A percentile compares a stretch with the other conserved stretches of the same genome.
Evolutionary conservation across 2,113 vertebrate species (phyloP).

Genomic region (Dolichotis patagonum): DNA sequence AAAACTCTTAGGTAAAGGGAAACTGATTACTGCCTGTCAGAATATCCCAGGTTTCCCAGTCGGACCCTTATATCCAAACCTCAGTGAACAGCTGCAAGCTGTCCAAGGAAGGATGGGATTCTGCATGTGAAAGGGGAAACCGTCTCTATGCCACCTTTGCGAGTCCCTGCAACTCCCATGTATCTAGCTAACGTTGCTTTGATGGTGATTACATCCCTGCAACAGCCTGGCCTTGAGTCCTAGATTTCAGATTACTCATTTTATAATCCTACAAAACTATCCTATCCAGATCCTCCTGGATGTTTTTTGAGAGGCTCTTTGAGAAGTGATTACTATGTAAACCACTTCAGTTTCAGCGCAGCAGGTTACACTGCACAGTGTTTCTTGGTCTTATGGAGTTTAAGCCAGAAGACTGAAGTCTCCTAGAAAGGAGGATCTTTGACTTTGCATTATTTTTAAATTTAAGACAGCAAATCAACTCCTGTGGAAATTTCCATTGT

Average conservation of each 20-base stretch:
- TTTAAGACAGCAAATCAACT: neutral
- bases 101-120: neutral
- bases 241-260: neutral
- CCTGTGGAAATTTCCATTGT: neutral
- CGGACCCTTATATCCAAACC: neutral
- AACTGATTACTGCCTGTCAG: neutral
- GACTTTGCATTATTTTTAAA: neutral
- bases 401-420: neutral
- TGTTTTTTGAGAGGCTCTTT: neutral
- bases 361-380: neutral
- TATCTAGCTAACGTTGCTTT: neutral
- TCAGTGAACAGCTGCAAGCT: neutral
- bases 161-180: neutral
- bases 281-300: neutral
- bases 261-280: neutral
- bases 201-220: fast-evolving
- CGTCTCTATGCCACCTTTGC: fast-evolving
- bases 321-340: neutral
- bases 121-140: neutral
- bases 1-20: neutral
- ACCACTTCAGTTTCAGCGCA: neutral
- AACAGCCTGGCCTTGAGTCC: neutral
- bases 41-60: neutral
- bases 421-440: neutral
- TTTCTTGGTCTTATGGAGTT: neutral